Conservation (phyloP, 1,140 invertebrate genomes). For the Zaprionus camerounensis region DNA sequence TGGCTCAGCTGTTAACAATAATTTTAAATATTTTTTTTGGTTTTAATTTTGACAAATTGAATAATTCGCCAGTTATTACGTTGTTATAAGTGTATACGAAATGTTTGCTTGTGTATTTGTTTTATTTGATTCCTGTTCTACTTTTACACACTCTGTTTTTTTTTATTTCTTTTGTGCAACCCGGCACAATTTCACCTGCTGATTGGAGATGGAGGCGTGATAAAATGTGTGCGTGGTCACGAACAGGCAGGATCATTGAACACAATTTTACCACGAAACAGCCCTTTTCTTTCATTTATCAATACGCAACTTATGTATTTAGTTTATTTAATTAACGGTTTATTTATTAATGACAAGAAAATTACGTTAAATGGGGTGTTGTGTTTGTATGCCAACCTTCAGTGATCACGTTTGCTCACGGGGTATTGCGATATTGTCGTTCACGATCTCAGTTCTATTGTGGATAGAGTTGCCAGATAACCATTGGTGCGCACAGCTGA, state of each 20-base stretch:
- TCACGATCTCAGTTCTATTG: conserved; percentile 24
- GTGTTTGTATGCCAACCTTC: not conserved
- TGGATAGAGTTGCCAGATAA: conserved; percentile 20
- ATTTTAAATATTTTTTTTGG: conserved; percentile 14
- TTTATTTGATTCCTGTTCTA: conserved; percentile 13
- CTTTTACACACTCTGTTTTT: conserved; percentile 22
- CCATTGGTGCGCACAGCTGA: conserved; percentile 19
- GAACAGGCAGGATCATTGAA: not conserved
- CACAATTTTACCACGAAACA: not conserved
- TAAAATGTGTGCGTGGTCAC: not conserved
- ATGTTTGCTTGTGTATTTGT: conserved; percentile 19
- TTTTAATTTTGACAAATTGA: conserved; percentile 25
- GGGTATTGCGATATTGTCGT: not conserved
- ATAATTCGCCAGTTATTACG: conserved; percentile 23
- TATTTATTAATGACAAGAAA: not conserved
- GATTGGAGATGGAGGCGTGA: conserved; percentile 37
- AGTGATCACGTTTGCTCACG: not conserved
- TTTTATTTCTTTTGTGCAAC: conserved; percentile 17
- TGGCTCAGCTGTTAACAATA: conserved; percentile 12
- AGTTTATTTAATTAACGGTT: not conserved
- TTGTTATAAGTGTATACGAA: conserved; percentile 14
- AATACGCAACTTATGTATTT: not conserved
- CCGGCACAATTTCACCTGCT: conserved; percentile 51
- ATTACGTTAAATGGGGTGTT: not conserved
- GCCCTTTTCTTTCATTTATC: not conserved